Percentiles rank a stretch among this genome's conserved stretches.
Conservation (phyloP, 2,888 invertebrate genomes). For the Athetis lepigone region DNA sequence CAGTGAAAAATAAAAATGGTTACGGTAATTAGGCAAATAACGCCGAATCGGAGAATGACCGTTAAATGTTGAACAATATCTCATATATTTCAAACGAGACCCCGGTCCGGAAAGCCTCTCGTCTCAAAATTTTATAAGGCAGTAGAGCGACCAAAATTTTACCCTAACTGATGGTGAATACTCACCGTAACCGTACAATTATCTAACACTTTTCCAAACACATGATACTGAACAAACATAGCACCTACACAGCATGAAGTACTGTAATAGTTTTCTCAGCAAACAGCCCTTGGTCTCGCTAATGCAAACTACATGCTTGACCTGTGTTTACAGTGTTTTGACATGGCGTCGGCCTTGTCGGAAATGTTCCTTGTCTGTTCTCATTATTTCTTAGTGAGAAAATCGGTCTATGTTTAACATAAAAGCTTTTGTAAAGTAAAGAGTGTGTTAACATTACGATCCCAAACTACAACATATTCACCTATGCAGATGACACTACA, state of each 20-base stretch:
- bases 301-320: slow-evolving; percentile 57
- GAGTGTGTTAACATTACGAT: no score
- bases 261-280: slow-evolving; percentile 65
- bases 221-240: slow-evolving; percentile 25
- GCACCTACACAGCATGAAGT: slow-evolving; percentile 37
- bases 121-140: neutral
- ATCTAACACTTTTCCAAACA: slow-evolving; percentile 3
- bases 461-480: no score
- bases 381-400: slow-evolving; percentile 49
- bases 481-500: no score
- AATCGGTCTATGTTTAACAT: slow-evolving; percentile 26
- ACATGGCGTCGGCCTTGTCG: slow-evolving; percentile 66
- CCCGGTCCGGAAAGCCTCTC: no score
- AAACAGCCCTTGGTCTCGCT: slow-evolving; percentile 66
- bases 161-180: neutral
- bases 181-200: neutral
- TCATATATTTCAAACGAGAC: no score
- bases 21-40: no score
- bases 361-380: slow-evolving; percentile 65
- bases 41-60: no score
- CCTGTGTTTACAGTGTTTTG: slow-evolving; percentile 61
- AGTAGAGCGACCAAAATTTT: neutral
- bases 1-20: no score
- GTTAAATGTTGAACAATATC: no score
- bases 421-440: neutral